phyloP scores from a whole-genome alignment of 2,797 vertebrate genomes.

The Garrulus glandarius region DNA sequence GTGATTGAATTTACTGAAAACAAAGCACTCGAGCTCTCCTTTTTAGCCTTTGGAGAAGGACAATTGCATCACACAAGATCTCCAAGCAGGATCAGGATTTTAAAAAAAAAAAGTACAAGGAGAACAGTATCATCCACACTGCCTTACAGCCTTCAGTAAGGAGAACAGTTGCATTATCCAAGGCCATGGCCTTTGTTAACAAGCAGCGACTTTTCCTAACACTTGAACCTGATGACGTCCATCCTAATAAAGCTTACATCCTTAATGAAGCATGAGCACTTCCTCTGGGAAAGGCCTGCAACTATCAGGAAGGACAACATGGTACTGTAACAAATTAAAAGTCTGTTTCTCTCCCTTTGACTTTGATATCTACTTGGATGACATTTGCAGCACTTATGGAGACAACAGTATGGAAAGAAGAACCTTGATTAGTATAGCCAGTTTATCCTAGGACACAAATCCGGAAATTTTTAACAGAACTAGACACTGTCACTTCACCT shows the following conservation, averaged over 20 bases:
- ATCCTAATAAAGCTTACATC: conserved; percentile 57
- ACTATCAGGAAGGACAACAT: conserved; percentile 52
- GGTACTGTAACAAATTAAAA: conserved; percentile 46
- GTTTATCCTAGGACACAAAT: not conserved
- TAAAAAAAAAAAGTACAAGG: not conserved
- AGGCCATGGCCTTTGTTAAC: conserved; percentile 23
- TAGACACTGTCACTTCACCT: not conserved
- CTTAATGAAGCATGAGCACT: conserved; percentile 49
- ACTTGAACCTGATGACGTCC: conserved; percentile 54
- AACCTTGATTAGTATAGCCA: not conserved
- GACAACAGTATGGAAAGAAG: not conserved
- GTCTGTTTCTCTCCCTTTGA: conserved; percentile 42
- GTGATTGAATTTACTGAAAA: not conserved
- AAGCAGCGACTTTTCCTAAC: conserved; percentile 25
- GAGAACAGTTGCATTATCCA: not conserved
- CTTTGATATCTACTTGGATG: conserved; percentile 54
- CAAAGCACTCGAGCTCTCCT: not conserved
- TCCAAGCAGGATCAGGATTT: not conserved
- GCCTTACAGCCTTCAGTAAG: not conserved
- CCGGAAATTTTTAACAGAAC: conserved; percentile 9
- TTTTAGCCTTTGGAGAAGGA: not conserved
- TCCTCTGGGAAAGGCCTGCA: conserved; percentile 52
- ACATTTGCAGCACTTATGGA: conserved; percentile 30
- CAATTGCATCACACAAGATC: not conserved
- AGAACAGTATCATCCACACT: not conserved